Percentiles rank a stretch among this genome's conserved stretches.
Conservation (phyloP, 2,797 vertebrate genomes). For the Acanthurus leucopareius region DNA sequence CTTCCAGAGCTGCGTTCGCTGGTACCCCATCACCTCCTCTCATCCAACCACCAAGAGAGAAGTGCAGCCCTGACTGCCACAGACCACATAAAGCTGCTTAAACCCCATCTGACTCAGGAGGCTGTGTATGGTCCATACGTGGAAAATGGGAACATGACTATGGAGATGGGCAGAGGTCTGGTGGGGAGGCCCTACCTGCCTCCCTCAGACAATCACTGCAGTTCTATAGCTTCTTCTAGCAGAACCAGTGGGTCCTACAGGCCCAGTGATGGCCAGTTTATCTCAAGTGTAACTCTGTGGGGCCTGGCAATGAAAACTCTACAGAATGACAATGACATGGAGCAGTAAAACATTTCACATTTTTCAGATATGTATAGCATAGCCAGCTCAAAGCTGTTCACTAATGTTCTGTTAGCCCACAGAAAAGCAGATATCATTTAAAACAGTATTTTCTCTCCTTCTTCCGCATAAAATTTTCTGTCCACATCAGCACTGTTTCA, state of each 20-base stretch:
- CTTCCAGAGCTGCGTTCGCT: constrained; percentile 87
- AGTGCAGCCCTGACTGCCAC: constrained; percentile 46
- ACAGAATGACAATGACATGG: constrained; percentile 91
- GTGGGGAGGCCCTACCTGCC: constrained; percentile 80
- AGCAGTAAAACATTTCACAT: constrained; percentile 55
- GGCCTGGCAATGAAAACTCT: constrained; percentile 95
- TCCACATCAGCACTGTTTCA: no score
- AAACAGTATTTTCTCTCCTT: no score
- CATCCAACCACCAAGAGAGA: constrained; percentile 81
- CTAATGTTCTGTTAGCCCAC: neutral
- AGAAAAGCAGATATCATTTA: no score
- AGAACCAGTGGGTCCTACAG: constrained; percentile 78
- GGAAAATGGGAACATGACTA: constrained; percentile 77
- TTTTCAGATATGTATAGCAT: constrained; percentile 7
- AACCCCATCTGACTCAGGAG: constrained; percentile 74
- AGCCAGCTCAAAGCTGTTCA: constrained; percentile 1
- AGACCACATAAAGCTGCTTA: constrained; percentile 82
- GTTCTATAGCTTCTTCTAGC: constrained; percentile 70
- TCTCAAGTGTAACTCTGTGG: constrained; percentile 94
- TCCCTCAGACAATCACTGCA: constrained; percentile 82
- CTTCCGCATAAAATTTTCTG: no score
- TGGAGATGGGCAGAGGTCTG: constrained; percentile 68
- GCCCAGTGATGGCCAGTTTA: constrained; percentile 88
- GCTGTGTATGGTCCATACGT: constrained; percentile 77
- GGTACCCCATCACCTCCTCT: constrained; percentile 78